These are phyloP conservation scores for Nesoenas mayeri DNA, from an alignment of 2,113 vertebrate genomes.

Conservation along the genomic window DNA sequence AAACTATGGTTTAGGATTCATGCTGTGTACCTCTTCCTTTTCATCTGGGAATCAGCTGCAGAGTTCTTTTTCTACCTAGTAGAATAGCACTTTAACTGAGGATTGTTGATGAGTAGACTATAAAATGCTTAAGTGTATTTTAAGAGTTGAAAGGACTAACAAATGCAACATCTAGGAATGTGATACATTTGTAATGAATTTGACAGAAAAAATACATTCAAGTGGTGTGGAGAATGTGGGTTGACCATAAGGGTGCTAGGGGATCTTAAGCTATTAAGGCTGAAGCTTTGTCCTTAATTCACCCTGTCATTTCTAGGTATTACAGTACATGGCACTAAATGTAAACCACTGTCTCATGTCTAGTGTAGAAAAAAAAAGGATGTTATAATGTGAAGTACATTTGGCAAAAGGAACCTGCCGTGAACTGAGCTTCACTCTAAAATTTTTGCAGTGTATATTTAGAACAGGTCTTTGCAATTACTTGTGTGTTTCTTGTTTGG, in stretches of 20 bases:
- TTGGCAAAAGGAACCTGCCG: not conserved
- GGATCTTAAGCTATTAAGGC: conserved; percentile 32
- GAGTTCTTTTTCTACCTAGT: not conserved
- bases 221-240: not conserved
- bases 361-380: not conserved
- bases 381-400: not conserved
- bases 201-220: not conserved
- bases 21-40: not conserved
- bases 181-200: conserved; percentile 44
- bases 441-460: not conserved
- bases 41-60: not conserved
- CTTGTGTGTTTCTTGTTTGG: not conserved
- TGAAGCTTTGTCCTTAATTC: conserved; percentile 58
- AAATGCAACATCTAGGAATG: conserved; percentile 26
- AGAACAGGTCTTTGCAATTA: not conserved
- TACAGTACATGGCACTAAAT: conserved; percentile 7
- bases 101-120: not conserved
- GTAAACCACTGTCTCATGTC: not conserved
- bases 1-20: not conserved
- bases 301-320: conserved; percentile 36
- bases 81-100: not conserved
- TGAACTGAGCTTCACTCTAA: not conserved
- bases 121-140: conserved; percentile 49
- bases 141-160: conserved; percentile 39
- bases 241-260: conserved; percentile 8